These are phyloP conservation scores for Coryphaenoides rupestris DNA, from an alignment of 2,113 vertebrate genomes.

Conservation along the genomic window DNA sequence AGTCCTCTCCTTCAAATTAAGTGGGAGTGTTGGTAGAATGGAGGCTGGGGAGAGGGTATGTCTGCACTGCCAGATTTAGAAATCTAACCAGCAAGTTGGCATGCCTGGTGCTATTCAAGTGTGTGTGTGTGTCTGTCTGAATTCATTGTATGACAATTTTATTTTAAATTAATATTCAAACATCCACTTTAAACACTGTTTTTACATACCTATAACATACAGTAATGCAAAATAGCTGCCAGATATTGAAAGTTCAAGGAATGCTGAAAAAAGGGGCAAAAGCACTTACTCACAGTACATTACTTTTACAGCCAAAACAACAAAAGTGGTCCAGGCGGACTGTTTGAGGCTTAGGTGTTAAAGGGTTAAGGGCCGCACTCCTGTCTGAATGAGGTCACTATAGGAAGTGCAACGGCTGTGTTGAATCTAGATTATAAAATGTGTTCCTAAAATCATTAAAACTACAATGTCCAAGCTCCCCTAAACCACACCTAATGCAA, in stretches of 20 bases:
- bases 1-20: conserved; percentile 73
- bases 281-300: too few species aligned
- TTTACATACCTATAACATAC: too few species aligned
- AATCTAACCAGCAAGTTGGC: conserved; percentile 60
- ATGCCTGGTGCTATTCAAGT: too few species aligned
- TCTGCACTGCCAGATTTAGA: conserved; percentile 67
- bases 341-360: too few species aligned
- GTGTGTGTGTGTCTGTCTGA: not conserved
- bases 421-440: conserved; percentile 47
- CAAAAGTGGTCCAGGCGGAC: too few species aligned
- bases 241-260: too few species aligned
- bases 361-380: conserved; percentile 30
- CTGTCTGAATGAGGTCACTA: conserved; percentile 55
- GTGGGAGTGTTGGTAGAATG: not conserved
- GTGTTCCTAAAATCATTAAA: conserved; percentile 31
- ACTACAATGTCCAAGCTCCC: conserved; percentile 32
- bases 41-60: conserved; percentile 30
- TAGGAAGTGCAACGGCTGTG: conserved; percentile 19
- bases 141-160: conserved; percentile 54
- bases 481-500: conserved; percentile 54
- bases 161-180: conserved; percentile 65
- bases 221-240: too few species aligned
- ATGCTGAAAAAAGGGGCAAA: too few species aligned
- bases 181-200: too few species aligned
- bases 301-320: too few species aligned